phyloP scores from a whole-genome alignment of 2,797 vertebrate species.

The Lagorchestes hirsutus region DNA sequence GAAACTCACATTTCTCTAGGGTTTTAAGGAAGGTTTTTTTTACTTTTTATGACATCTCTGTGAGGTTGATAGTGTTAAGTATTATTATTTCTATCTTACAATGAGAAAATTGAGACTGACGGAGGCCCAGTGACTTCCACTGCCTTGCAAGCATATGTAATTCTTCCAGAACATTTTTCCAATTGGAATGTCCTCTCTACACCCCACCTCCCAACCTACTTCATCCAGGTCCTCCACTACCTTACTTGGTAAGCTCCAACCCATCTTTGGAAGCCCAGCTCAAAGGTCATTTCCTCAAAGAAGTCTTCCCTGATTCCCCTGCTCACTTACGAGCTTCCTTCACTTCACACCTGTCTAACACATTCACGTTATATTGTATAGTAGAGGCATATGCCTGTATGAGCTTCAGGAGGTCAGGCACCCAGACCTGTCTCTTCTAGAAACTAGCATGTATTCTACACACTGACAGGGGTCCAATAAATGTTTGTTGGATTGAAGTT shows the following conservation, averaged over 20 bases:
- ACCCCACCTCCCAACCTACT: neutral
- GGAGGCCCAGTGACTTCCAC: neutral
- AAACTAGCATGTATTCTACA: neutral
- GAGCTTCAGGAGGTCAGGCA: neutral
- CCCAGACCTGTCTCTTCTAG: neutral
- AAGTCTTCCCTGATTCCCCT: neutral
- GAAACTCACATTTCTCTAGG: neutral
- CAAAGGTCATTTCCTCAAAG: neutral
- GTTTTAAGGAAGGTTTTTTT: neutral
- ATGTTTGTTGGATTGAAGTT: neutral
- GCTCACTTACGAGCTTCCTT: neutral
- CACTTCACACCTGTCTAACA: neutral
- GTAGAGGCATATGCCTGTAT: neutral
- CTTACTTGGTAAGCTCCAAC: neutral
- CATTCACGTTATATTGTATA: neutral
- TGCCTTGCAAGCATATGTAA: neutral
- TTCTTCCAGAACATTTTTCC: constrained; percentile 3
- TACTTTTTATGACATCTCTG: neutral
- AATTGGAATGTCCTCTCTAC: constrained; percentile 7
- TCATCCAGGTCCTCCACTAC: neutral
- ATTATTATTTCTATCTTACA: neutral
- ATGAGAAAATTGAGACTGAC: neutral
- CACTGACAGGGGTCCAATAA: neutral
- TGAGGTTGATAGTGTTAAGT: neutral
- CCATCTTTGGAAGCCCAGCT: neutral